Conservation (phyloP, 2,797 vertebrate species). For the Gambelia wislizenii region DNA sequence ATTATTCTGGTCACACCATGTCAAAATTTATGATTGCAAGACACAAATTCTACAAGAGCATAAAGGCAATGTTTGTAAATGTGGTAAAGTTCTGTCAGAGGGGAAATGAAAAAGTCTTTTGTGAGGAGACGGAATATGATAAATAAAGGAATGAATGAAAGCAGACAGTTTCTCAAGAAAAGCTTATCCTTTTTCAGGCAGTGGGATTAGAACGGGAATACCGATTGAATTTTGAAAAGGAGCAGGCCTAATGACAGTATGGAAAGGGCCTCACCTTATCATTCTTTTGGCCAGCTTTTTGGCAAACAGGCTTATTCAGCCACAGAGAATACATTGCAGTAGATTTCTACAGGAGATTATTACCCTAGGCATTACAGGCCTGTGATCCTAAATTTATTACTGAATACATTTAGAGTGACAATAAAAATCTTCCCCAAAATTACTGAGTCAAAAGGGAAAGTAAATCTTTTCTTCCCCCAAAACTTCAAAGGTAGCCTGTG, state of each 20-base stretch:
- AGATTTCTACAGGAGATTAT: not conserved
- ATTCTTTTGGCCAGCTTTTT: not conserved
- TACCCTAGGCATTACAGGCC: not conserved
- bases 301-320: not conserved
- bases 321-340: not conserved
- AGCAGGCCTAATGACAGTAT: not conserved
- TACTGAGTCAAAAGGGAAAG: not conserved
- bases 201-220: not conserved
- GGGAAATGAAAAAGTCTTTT: too few species aligned
- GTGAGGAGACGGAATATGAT: too few species aligned
- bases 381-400: not conserved
- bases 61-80: too few species aligned
- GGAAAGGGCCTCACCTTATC: not conserved
- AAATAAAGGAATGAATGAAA: not conserved
- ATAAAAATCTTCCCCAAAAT: not conserved
- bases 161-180: not conserved
- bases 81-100: not conserved
- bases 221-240: not conserved
- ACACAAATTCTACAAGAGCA: not conserved
- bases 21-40: not conserved
- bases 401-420: not conserved
- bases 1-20: not conserved
- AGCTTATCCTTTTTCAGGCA: not conserved
- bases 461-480: too few species aligned
- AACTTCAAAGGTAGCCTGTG: too few species aligned